These are phyloP conservation scores for Meandrina meandrites DNA, from an alignment of 92 coral and sea anemone genomes.

Conservation along the genomic window DNA sequence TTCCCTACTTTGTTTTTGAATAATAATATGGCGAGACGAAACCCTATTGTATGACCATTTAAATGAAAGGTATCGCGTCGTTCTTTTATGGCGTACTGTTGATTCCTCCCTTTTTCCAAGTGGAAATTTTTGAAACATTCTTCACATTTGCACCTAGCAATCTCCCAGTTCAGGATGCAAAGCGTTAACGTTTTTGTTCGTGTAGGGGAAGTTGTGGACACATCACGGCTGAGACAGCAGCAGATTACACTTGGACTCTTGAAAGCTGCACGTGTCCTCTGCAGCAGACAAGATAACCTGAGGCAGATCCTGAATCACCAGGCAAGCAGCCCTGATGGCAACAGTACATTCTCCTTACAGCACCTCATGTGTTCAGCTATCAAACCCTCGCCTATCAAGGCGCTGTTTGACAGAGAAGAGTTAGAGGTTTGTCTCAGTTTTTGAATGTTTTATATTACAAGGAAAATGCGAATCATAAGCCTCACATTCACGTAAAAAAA, in stretches of 20 bases:
- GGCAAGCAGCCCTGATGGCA: constrained; percentile 48
- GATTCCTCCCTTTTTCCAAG: no score
- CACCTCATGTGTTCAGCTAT: constrained; percentile 95
- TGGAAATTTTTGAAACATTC: no score
- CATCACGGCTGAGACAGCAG: constrained; percentile 77
- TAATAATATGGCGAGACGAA: no score
- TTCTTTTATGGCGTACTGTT: no score
- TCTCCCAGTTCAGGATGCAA: background rate
- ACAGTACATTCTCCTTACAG: constrained; percentile 77
- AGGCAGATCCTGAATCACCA: constrained; percentile 93
- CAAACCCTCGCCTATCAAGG: constrained; percentile 93
- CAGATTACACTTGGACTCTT: constrained; percentile 93
- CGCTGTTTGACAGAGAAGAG: constrained; percentile 94
- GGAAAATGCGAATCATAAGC: no score
- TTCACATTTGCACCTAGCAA: background rate
- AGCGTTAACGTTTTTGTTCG: background rate
- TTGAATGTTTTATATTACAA: background rate
- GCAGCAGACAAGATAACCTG: constrained; percentile 94
- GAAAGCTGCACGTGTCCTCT: constrained; percentile 93
- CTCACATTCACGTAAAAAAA: no score
- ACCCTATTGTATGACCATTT: no score
- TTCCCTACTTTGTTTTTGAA: no score
- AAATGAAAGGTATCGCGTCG: background rate
- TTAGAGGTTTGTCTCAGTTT: constrained; percentile 68
- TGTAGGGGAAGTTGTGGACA: constrained; percentile 78